Percentiles rank a stretch among this genome's conserved stretches.
Evolutionary conservation across 2,113 vertebrate species (phyloP).

Genomic region (Tinamus guttatus): DNA sequence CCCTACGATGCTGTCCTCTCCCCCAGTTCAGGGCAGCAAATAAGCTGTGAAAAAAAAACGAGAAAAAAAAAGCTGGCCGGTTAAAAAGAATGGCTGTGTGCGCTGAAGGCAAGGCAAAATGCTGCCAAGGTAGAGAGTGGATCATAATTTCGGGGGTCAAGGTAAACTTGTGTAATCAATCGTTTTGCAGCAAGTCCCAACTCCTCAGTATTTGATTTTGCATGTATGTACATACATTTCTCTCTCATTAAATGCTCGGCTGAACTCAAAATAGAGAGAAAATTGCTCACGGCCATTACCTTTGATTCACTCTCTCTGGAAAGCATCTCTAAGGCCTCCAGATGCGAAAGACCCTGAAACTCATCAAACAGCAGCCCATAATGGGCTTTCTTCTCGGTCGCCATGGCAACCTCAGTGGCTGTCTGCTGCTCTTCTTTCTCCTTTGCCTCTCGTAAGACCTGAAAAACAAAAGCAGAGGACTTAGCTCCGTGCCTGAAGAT

Average conservation of each 20-base stretch:
- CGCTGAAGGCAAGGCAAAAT: not conserved
- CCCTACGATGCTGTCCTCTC: not conserved
- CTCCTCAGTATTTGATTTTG: constrained; percentile 14
- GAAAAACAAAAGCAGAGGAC: constrained; percentile 53
- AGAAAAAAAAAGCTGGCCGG: not conserved
- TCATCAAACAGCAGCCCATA: constrained; percentile 98
- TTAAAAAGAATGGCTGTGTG: not conserved
- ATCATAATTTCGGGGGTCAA: not conserved
- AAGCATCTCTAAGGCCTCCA: constrained; percentile 97
- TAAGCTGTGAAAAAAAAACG: not conserved
- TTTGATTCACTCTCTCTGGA: constrained; percentile 95
- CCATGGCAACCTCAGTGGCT: constrained; percentile 73
- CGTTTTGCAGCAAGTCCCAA: not conserved
- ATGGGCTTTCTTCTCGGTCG: constrained; percentile 88
- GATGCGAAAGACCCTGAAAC: constrained; percentile 94
- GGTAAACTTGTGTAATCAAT: not conserved
- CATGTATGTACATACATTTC: constrained; percentile 4
- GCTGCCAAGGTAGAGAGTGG: not conserved
- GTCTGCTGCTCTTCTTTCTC: constrained; percentile 90
- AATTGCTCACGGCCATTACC: constrained; percentile 79
- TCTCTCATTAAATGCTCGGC: not conserved
- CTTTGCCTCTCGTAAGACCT: constrained; percentile 95
- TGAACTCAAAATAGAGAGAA: constrained; percentile 49
- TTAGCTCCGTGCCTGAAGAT: constrained; percentile 14
- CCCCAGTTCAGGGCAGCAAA: not conserved